phyloP scores from a whole-genome alignment of 2,113 vertebrate genomes.

The Leptodactylus fuscus region DNA sequence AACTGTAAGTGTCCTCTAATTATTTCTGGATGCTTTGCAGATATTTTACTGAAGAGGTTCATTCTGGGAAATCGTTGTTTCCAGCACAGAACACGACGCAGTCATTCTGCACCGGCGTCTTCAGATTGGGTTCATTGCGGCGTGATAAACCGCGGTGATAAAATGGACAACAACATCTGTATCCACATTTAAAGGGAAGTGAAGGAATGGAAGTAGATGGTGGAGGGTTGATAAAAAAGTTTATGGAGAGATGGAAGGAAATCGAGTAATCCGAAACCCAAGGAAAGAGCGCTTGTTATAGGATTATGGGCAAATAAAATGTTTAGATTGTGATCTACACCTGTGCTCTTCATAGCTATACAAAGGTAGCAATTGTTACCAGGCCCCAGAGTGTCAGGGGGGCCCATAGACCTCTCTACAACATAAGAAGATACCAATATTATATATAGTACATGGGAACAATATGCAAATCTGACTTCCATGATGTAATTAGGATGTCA shows the following conservation, averaged over 20 bases:
- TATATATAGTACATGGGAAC: no score
- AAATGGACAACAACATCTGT: slow-evolving; percentile 21
- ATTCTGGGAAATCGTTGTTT: slow-evolving; percentile 14
- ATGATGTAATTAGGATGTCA: no score
- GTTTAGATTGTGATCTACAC: background rate
- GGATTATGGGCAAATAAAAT: background rate
- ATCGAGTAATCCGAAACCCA: background rate
- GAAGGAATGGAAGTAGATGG: background rate
- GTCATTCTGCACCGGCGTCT: slow-evolving; percentile 5
- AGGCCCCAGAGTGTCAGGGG: no score
- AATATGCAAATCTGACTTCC: no score
- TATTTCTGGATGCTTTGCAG: slow-evolving; percentile 53
- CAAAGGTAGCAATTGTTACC: no score
- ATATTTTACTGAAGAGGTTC: slow-evolving; percentile 22
- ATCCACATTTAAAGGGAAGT: background rate
- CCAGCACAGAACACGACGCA: background rate
- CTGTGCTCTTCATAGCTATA: no score
- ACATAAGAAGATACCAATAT: no score
- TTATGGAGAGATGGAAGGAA: background rate
- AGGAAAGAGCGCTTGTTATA: background rate
- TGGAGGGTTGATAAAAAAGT: background rate
- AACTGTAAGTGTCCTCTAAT: slow-evolving; percentile 55
- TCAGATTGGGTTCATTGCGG: slow-evolving; percentile 24
- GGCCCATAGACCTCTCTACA: no score
- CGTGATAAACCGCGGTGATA: slow-evolving; percentile 26